These are phyloP conservation scores for Collichthys lucidus DNA, from an alignment of 2,113 vertebrate genomes.

Conservation along the genomic window DNA sequence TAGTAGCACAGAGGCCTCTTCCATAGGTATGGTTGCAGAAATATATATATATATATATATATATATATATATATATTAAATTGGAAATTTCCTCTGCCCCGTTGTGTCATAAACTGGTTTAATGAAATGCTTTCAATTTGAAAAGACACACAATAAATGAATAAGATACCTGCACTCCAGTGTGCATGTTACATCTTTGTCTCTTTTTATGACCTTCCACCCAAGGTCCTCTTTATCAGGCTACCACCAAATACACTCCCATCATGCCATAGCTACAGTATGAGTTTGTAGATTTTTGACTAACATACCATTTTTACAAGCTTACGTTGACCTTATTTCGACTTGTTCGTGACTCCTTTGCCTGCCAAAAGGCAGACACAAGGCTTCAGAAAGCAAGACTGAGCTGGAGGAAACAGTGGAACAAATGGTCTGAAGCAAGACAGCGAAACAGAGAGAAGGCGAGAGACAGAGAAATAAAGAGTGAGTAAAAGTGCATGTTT, in stretches of 20 bases:
- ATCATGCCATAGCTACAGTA: neutral
- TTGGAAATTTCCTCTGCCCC: no score
- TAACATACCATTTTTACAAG: constrained; percentile 14
- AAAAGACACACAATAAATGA: neutral
- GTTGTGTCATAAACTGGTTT: no score
- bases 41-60: no score
- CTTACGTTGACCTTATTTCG: constrained; percentile 38
- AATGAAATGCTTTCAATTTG: no score
- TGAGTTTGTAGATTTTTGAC: neutral
- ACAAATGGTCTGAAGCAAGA: constrained; percentile 22
- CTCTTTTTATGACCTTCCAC: constrained; percentile 7
- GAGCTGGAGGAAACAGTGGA: constrained; percentile 1
- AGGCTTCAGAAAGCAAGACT: constrained; percentile 11
- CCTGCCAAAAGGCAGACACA: constrained; percentile 51
- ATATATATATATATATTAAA: no score
- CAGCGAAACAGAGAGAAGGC: neutral
- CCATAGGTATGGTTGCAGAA: no score
- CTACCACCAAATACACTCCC: neutral
- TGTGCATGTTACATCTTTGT: neutral
- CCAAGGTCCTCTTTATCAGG: neutral
- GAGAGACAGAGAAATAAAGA: neutral
- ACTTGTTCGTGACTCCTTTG: constrained; percentile 32
- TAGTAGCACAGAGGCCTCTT: no score
- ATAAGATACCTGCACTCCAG: neutral
- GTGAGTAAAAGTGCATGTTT: neutral